These are phyloP conservation scores for Platyscapa corneri DNA, from an alignment of 1,140 invertebrate species.

Conservation along the genomic window DNA sequence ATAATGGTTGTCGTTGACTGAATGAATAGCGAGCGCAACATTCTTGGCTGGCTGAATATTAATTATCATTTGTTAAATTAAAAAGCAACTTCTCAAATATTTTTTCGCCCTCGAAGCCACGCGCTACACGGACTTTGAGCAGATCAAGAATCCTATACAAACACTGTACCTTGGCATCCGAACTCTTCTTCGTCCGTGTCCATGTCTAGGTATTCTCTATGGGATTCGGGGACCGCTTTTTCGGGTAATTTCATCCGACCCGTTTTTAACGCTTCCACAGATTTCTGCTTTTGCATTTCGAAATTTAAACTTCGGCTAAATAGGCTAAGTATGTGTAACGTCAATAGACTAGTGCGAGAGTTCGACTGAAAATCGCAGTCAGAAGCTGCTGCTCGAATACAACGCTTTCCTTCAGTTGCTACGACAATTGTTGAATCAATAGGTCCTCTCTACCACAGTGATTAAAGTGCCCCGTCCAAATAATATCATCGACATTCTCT, in stretches of 20 bases:
- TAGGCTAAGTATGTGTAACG: no score
- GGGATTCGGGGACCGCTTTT: slow-evolving; percentile 57
- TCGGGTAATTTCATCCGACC: slow-evolving; percentile 58
- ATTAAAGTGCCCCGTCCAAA: no score
- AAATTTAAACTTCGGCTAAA: no score
- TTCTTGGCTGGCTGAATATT: background rate
- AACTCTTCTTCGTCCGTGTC: slow-evolving; percentile 72
- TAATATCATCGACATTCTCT: no score
- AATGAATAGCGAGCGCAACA: no score
- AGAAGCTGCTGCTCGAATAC: no score
- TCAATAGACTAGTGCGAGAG: background rate
- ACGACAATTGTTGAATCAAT: slow-evolving; percentile 31
- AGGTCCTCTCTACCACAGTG: background rate
- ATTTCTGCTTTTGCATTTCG: slow-evolving; percentile 25
- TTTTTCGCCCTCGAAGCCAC: no score
- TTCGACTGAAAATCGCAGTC: background rate
- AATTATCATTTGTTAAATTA: background rate
- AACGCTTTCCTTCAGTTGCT: background rate
- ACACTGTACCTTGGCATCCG: slow-evolving; percentile 63
- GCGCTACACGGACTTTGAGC: background rate
- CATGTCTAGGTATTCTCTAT: slow-evolving; percentile 71
- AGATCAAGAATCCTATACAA: background rate
- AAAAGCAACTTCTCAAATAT: background rate
- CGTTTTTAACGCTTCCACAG: background rate
- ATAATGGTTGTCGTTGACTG: no score